These are phyloP conservation scores for Sinhomidia bicolor DNA, from an alignment of 2,888 invertebrate genomes.

Conservation along the genomic window DNA sequence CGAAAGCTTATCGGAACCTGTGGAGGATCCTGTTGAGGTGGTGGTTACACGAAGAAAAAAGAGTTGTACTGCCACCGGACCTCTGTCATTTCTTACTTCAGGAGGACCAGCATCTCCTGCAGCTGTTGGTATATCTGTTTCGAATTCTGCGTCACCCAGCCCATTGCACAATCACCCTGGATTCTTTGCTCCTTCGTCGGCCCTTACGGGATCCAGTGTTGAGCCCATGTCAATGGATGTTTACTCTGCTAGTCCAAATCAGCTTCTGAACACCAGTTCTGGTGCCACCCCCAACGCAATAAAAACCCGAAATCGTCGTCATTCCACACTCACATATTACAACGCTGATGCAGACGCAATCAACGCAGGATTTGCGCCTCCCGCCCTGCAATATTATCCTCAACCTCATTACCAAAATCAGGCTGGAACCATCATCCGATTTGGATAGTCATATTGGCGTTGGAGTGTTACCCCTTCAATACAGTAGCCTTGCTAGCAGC, in stretches of 20 bases:
- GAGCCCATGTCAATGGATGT: conserved; percentile 61
- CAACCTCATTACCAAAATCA: conserved; percentile 60
- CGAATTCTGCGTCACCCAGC: neutral
- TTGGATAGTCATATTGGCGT: neutral
- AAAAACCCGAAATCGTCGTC: conserved; percentile 72
- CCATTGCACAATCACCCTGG: conserved; percentile 54
- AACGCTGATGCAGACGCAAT: conserved; percentile 79
- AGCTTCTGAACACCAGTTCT: neutral
- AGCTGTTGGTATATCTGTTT: neutral
- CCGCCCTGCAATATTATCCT: conserved; percentile 54
- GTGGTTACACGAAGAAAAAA: conserved; percentile 16
- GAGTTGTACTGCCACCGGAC: neutral
- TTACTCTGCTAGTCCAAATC: conserved; percentile 20
- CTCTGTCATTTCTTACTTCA: conserved; percentile 21
- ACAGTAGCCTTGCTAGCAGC: conserved; percentile 24
- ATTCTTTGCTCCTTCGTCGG: conserved; percentile 32
- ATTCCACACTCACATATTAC: conserved; percentile 78
- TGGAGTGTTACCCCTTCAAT: neutral
- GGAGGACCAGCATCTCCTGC: neutral
- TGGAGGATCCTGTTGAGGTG: neutral
- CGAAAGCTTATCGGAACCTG: conserved; percentile 63
- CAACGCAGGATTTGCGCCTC: conserved; percentile 55
- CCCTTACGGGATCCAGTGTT: conserved; percentile 23
- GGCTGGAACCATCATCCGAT: neutral
- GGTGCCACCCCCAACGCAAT: neutral